These are phyloP conservation scores for Florisuga fusca DNA, from an alignment of 2,797 vertebrate genomes.

Conservation along the genomic window DNA sequence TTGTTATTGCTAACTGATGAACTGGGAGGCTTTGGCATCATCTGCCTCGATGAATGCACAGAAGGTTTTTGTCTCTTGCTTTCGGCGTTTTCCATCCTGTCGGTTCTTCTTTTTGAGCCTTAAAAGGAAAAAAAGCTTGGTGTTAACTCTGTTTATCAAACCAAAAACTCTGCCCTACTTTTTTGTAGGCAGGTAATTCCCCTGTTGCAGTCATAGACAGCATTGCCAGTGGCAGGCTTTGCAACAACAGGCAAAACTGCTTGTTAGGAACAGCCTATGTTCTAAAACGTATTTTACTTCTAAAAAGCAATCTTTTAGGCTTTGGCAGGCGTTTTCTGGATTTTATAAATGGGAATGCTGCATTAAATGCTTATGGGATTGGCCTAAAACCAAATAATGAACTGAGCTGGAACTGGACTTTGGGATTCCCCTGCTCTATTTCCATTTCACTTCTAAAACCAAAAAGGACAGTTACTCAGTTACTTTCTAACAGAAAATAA, in stretches of 20 bases:
- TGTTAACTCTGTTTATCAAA: not conserved
- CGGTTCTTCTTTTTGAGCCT: slow-evolving; percentile 95
- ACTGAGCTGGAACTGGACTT: not conserved
- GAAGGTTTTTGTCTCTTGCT: slow-evolving; percentile 90
- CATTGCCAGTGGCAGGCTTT: not conserved
- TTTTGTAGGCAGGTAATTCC: not conserved
- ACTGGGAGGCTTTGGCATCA: slow-evolving; percentile 84
- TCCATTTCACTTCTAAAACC: not conserved
- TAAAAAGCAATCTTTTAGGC: not conserved
- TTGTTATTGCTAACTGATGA: slow-evolving; percentile 86
- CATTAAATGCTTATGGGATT: not conserved
- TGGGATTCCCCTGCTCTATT: not conserved
- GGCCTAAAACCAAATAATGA: not conserved
- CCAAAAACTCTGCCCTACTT: not conserved
- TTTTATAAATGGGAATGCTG: not conserved
- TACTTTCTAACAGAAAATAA: not conserved
- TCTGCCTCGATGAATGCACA: slow-evolving; percentile 84
- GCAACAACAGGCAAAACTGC: not conserved
- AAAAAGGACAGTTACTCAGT: not conserved
- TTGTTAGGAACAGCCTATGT: not conserved
- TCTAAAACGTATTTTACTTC: not conserved
- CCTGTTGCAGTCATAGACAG: not conserved
- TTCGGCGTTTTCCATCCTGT: slow-evolving; percentile 86
- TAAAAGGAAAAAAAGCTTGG: slow-evolving; percentile 61
- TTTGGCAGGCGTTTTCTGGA: not conserved